A percentile compares a stretch with the other conserved stretches of the same genome.
phyloP scores from a whole-genome alignment of 2,797 vertebrate genomes.

The Poeciliopsis gracilis region DNA sequence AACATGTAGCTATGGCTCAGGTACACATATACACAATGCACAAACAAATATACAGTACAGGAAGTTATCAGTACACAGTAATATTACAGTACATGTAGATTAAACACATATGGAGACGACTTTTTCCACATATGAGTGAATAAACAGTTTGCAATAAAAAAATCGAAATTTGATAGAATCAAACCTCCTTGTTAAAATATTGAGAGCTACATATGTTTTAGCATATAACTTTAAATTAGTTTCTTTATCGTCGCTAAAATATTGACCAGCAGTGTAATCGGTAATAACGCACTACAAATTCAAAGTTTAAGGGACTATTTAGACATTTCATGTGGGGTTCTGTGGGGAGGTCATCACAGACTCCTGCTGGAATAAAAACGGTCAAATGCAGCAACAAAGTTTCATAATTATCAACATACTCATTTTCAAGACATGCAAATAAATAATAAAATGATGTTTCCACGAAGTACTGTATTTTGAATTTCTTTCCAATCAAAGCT shows the following conservation, averaged over 20 bases:
- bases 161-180: neutral
- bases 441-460: neutral
- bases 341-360: neutral
- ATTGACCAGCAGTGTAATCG: neutral
- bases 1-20: conserved; percentile 53
- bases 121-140: neutral
- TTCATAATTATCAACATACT: neutral
- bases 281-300: neutral
- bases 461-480: neutral
- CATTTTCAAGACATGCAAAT: neutral
- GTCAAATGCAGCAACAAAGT: neutral
- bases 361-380: neutral
- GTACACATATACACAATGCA: conserved; percentile 51
- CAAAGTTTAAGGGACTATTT: neutral
- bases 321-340: neutral
- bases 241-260: conserved; percentile 4
- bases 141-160: neutral
- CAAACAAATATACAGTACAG: conserved; percentile 56
- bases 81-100: conserved; percentile 33
- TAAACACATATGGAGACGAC: neutral
- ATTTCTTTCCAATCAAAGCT: neutral
- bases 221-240: neutral
- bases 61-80: conserved; percentile 58
- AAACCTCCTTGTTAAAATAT: neutral
- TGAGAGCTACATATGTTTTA: conserved; percentile 5